Evolutionary conservation across 2,113 vertebrate species (phyloP).

Genomic region (Geococcyx californianus): DNA sequence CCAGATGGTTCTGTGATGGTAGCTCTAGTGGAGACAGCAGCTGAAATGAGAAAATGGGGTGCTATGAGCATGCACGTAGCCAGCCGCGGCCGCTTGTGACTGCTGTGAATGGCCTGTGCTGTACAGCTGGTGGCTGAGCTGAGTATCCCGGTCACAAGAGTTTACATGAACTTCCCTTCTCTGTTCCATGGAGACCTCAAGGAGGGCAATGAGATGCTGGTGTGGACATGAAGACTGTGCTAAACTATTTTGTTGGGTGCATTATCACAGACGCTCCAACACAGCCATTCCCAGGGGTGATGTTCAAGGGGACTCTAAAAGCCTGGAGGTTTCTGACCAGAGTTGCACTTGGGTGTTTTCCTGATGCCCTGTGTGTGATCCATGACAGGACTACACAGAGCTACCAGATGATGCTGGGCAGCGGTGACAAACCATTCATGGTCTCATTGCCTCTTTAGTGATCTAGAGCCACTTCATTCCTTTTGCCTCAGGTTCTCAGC

Average conservation of each 20-base stretch:
- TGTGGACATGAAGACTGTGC: background rate
- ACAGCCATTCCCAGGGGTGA: background rate
- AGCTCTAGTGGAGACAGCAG: background rate
- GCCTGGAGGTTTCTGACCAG: background rate
- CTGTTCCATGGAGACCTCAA: background rate
- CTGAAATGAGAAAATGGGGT: background rate
- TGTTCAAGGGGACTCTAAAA: background rate
- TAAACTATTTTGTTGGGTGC: background rate
- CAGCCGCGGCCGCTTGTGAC: background rate
- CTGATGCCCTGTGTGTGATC: background rate
- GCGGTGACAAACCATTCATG: background rate
- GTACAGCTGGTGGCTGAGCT: fast-evolving
- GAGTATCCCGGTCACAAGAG: fast-evolving
- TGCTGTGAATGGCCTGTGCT: background rate
- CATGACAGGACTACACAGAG: background rate
- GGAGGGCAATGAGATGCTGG: background rate
- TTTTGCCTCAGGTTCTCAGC: background rate
- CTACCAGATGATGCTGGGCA: background rate
- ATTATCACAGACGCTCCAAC: background rate
- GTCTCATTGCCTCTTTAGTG: background rate
- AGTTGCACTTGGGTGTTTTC: background rate
- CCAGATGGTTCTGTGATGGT: background rate
- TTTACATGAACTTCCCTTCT: background rate
- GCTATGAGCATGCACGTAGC: fast-evolving
- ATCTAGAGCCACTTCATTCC: background rate